Evolutionary conservation across 64 coral and sea anemone genomes (phyloP).

Genomic region (Actinia equina): DNA sequence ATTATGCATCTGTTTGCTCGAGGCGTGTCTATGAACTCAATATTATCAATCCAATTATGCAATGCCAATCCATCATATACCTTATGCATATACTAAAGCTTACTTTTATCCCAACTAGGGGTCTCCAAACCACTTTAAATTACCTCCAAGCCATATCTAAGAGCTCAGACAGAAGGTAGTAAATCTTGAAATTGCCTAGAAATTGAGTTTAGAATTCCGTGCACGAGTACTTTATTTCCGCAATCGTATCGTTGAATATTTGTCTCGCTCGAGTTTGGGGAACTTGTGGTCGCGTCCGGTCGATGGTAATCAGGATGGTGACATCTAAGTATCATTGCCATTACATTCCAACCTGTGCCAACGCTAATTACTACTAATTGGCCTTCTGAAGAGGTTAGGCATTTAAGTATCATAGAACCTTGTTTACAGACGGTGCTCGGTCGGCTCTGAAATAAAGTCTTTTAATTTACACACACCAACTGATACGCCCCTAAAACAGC

Average conservation of each 20-base stretch:
- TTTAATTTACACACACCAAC: neutral
- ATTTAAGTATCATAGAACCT: conserved; percentile 11
- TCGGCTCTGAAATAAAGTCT: neutral
- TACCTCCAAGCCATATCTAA: neutral
- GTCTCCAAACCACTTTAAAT: neutral
- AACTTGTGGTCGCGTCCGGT: neutral
- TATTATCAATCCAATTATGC: conserved; percentile 5
- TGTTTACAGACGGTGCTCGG: neutral
- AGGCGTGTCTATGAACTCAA: neutral
- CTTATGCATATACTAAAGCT: neutral
- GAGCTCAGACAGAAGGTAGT: neutral
- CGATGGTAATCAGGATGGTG: neutral
- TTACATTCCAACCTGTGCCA: conserved; percentile 13
- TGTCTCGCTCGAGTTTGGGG: neutral
- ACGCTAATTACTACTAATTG: conserved; percentile 14
- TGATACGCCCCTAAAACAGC: neutral
- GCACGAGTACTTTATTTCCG: neutral
- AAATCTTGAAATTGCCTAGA: neutral
- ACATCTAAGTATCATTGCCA: neutral
- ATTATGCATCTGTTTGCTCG: neutral
- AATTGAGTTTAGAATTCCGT: neutral
- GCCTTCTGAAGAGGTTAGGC: neutral
- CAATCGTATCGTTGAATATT: neutral
- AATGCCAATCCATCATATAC: neutral
- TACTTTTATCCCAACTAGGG: neutral